phyloP scores from a whole-genome alignment of 2,888 invertebrate species.

The Hipparchia semele region DNA sequence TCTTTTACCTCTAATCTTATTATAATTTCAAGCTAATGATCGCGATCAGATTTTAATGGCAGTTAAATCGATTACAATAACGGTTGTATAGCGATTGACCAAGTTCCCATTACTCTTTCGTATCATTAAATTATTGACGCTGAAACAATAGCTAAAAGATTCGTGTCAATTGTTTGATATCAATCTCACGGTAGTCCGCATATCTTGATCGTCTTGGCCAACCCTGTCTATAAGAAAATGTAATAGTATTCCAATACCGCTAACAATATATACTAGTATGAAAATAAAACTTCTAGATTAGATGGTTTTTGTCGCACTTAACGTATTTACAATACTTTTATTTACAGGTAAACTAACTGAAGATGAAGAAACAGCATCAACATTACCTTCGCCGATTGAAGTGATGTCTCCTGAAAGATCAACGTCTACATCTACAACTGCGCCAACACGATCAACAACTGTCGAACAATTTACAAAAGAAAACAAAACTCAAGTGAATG shows the following conservation, averaged over 20 bases:
- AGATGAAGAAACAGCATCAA: constrained; percentile 56
- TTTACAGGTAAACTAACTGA: constrained; percentile 70
- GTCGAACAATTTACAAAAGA: constrained; percentile 43
- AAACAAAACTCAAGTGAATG: constrained; percentile 46
- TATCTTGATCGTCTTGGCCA: background rate
- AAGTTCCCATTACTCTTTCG: constrained; percentile 42
- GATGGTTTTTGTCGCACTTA: background rate
- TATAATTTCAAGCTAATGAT: constrained; percentile 9
- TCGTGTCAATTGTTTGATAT: constrained; percentile 12
- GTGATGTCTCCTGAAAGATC: constrained; percentile 33
- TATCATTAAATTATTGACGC: constrained; percentile 17
- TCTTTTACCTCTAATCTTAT: background rate
- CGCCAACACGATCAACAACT: constrained; percentile 47
- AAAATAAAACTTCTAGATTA: background rate
- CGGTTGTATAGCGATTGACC: constrained; percentile 43
- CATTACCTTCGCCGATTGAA: constrained; percentile 40
- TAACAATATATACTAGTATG: too few species aligned
- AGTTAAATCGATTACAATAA: constrained; percentile 55
- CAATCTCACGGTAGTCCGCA: constrained; percentile 2
- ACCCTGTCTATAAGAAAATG: background rate
- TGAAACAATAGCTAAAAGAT: constrained; percentile 8
- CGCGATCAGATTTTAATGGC: constrained; percentile 43
- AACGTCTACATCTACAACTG: constrained; percentile 41
- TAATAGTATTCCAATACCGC: too few species aligned
- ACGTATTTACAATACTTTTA: constrained; percentile 23